Conservation (phyloP, 2,797 vertebrate species). For the Threskiornis aethiopicus region DNA sequence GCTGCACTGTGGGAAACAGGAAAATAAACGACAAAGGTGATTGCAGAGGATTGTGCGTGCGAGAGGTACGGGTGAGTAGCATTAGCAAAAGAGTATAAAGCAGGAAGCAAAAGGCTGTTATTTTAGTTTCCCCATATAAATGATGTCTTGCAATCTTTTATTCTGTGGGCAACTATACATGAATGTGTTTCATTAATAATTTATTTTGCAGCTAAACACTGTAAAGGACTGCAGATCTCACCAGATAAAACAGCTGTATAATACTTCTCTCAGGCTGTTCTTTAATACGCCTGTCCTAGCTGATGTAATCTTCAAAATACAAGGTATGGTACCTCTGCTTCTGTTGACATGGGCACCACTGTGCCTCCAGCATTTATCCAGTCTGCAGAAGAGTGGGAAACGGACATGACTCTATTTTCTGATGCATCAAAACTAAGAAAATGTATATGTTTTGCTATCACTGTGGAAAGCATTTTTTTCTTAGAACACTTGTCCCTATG, state of each 20-base stretch:
- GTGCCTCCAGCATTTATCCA: background rate
- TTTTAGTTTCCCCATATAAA: background rate
- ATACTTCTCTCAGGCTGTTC: slow-evolving; percentile 89
- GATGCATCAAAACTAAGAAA: background rate
- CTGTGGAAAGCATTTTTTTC: background rate
- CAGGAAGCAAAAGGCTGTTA: background rate
- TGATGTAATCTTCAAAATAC: slow-evolving; percentile 96
- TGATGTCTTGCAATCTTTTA: background rate
- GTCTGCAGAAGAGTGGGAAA: background rate
- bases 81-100: background rate
- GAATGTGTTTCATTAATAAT: background rate
- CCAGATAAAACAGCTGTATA: slow-evolving; percentile 70
- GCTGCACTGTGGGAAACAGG: background rate
- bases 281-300: slow-evolving; percentile 93
- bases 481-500: background rate
- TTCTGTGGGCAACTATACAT: background rate
- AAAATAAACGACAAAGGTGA: background rate
- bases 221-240: slow-evolving; percentile 67
- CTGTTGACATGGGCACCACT: background rate
- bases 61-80: rapidly evolving
- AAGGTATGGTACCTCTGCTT: slow-evolving; percentile 80
- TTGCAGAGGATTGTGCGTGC: rapidly evolving
- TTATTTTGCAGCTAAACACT: slow-evolving; percentile 59
- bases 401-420: background rate
- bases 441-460: rapidly evolving